A percentile compares a stretch with the other conserved stretches of the same genome.
These are phyloP conservation scores for Cossypha polioptera DNA, from an alignment of 2,797 vertebrate species.

Conservation along the genomic window DNA sequence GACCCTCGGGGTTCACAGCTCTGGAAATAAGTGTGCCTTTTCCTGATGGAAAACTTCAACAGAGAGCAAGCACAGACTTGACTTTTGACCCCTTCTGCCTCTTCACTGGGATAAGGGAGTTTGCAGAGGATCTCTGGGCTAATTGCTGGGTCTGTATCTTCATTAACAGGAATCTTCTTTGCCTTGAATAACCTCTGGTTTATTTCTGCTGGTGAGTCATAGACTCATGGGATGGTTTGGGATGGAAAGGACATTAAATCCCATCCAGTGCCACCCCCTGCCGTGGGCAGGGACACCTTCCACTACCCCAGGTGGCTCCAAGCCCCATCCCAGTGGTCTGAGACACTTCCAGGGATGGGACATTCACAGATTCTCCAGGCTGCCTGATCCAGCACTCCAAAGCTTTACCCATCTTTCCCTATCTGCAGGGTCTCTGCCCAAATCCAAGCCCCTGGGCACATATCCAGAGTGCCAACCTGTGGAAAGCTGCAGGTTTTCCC, in stretches of 20 bases:
- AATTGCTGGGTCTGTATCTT: not conserved
- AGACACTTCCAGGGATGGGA: not conserved
- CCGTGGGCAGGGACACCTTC: not conserved
- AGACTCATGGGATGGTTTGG: not conserved
- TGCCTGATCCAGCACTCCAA: not conserved
- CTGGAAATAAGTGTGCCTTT: not conserved
- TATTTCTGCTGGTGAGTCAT: not conserved
- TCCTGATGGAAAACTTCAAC: not conserved
- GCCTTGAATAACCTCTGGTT: not conserved
- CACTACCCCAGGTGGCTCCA: not conserved
- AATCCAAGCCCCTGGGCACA: rapidly evolving
- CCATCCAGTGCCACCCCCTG: not conserved
- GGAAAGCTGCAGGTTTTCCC: not conserved
- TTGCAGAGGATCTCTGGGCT: not conserved
- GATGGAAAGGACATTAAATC: not conserved
- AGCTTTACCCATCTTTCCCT: not conserved
- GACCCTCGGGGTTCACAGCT: not conserved
- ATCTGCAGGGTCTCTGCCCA: not conserved
- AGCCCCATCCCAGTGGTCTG: rapidly evolving
- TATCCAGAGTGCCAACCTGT: rapidly evolving
- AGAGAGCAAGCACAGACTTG: not conserved
- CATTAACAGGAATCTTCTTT: not conserved
- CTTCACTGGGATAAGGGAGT: not conserved
- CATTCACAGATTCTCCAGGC: rapidly evolving
- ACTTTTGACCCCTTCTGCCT: not conserved